Evolutionary conservation across 2,113 vertebrate species (phyloP), one percentile per base, ranked within the genome.

Genomic region (Capreolus pygargus): DNA sequence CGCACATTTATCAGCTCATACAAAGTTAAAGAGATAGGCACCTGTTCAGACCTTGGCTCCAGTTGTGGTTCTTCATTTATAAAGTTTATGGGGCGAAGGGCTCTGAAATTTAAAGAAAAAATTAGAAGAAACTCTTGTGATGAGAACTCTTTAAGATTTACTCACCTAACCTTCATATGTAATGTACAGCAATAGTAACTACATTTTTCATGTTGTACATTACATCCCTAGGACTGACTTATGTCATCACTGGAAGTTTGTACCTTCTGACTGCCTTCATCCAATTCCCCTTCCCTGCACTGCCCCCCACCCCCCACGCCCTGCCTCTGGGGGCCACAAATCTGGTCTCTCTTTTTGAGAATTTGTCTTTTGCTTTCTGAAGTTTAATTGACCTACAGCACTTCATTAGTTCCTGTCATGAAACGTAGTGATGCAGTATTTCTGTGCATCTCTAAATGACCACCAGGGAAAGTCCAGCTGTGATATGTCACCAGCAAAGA

Each of bases 41-140:
- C 88, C 93, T 93, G 91, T 95, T 96, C 82, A 97, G 96, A 89
- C 52, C 78, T 86, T 94, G 96, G 96, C 97, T 96, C 91, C 91
- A 89, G 78, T 83, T 94, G 94, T 58, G 83, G 97, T 94, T 93
- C 81, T 97, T 78, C 85, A 91, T 89, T 54, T 21, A 54, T 47
- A 55, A 91, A 87, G 79, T 57, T 95, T n/a, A 52, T 79, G 93
- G 82, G 92, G 95, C 27, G 61, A 83, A 43, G 78, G 82, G 94
- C 58, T 86, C 50, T 97, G 43, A 84, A 89, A 74, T 88, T 88
- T n/a, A 45, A 33, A 81, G 12, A 52, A 82, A 81, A n/a, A 81
- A 9, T 52, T 52, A 50, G 45, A 13, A 33, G 30, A 79, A 33
- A 21, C 9, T 21, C 2, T 50, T 50, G 28, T 19, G 16, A 33